Percentiles rank a stretch among this genome's conserved stretches.
phyloP scores from a whole-genome alignment of 2,113 vertebrate genomes.

The Craseonycteris thonglongyai region DNA sequence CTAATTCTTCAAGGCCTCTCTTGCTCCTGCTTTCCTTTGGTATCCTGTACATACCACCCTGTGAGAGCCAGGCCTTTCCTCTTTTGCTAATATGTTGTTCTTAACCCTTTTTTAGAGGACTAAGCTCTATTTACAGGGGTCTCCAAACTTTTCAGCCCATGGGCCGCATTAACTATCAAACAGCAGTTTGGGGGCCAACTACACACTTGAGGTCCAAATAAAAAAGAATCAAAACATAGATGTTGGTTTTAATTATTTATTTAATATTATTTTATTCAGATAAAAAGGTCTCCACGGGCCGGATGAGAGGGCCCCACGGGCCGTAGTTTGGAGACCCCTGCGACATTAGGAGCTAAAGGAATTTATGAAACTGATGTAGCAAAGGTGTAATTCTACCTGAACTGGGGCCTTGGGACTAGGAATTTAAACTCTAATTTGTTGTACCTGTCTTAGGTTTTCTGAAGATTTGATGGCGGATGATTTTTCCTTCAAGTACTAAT shows the following conservation, averaged over 20 bases:
- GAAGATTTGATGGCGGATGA: background rate
- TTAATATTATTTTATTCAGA: too few species aligned
- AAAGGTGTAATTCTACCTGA: background rate
- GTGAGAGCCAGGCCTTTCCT: background rate
- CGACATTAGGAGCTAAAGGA: slow-evolving; percentile 16
- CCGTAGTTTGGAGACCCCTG: too few species aligned
- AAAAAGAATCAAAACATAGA: too few species aligned
- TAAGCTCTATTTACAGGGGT: too few species aligned
- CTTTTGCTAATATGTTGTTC: background rate
- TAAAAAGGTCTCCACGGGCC: too few species aligned
- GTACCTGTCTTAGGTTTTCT: background rate
- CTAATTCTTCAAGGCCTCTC: background rate
- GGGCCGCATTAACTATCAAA: too few species aligned
- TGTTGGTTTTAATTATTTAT: too few species aligned
- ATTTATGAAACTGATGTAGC: slow-evolving; percentile 14
- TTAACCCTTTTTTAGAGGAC: background rate
- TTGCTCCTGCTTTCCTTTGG: background rate
- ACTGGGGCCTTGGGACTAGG: background rate
- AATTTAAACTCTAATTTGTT: background rate
- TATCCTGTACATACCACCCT: background rate
- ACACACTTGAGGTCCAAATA: too few species aligned
- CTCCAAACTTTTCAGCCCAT: too few species aligned
- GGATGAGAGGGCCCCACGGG: too few species aligned
- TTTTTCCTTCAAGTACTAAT: background rate
- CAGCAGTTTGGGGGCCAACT: too few species aligned